Conservation (phyloP, 2,113 vertebrate genomes). For the Gnathonemus longibarbis region DNA sequence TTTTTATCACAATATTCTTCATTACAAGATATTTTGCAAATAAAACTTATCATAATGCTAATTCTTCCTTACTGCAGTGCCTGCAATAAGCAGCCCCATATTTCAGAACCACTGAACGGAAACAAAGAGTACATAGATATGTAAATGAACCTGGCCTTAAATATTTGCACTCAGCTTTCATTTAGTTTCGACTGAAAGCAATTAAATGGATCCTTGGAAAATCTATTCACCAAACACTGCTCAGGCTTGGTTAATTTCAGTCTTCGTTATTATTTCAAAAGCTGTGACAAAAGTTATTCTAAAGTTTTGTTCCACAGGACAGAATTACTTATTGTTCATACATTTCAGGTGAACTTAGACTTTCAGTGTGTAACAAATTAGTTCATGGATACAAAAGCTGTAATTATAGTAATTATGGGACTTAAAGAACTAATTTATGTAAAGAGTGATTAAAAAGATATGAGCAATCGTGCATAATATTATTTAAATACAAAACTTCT, state of each 20-base stretch:
- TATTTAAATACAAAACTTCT: constrained; percentile 83
- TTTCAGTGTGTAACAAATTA: constrained; percentile 32
- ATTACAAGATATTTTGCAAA: not conserved
- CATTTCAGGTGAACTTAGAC: constrained; percentile 45
- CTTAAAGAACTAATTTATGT: constrained; percentile 52
- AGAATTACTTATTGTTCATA: constrained; percentile 31
- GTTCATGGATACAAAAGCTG: constrained; percentile 46
- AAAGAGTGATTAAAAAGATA: constrained; percentile 53
- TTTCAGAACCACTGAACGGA: not conserved
- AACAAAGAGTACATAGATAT: constrained; percentile 6
- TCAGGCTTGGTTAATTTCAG: not conserved
- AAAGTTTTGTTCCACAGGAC: constrained; percentile 7
- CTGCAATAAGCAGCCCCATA: not conserved
- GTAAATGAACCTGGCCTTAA: not conserved
- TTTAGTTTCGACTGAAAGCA: constrained; percentile 4
- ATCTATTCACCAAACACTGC: not conserved
- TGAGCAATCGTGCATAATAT: constrained; percentile 66
- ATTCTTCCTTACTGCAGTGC: constrained; percentile 7
- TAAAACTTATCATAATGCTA: constrained; percentile 1
- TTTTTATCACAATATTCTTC: not conserved
- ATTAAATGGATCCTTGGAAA: constrained; percentile 8
- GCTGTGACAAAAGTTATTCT: not conserved
- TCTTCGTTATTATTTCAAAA: constrained; percentile 15
- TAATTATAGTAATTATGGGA: constrained; percentile 70
- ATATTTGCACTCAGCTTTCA: constrained; percentile 3